phyloP scores from a whole-genome alignment of 2,888 invertebrate genomes.

The Euclidia mi region DNA sequence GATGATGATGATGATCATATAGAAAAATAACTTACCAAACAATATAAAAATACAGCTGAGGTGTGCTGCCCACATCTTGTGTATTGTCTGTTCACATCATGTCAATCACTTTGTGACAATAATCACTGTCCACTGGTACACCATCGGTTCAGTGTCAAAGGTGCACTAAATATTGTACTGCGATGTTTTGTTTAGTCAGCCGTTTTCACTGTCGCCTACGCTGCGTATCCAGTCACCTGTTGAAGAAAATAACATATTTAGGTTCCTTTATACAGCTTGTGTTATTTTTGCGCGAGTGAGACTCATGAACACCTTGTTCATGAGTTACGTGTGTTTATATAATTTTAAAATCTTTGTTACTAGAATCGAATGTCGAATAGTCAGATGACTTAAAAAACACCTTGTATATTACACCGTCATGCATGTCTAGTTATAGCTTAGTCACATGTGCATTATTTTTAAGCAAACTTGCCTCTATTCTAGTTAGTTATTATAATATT shows the following conservation, averaged over 20 bases:
- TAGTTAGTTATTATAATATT: neutral
- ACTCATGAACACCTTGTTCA: too few species aligned
- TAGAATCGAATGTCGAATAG: too few species aligned
- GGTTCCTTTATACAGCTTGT: neutral
- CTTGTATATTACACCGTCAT: too few species aligned
- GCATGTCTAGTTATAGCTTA: too few species aligned
- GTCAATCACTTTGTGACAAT: slow-evolving; percentile 45
- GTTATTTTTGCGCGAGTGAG: too few species aligned
- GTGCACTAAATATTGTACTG: slow-evolving; percentile 39
- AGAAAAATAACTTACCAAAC: slow-evolving; percentile 76
- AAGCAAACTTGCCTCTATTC: too few species aligned
- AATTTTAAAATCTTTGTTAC: too few species aligned
- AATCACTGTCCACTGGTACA: slow-evolving; percentile 64
- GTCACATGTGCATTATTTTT: too few species aligned
- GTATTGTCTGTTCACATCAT: slow-evolving; percentile 78
- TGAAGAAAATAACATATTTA: slow-evolving; percentile 8
- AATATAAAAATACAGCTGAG: slow-evolving; percentile 85
- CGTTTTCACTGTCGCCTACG: neutral
- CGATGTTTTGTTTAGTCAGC: neutral
- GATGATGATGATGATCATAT: too few species aligned
- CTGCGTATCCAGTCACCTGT: slow-evolving; percentile 45
- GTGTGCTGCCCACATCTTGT: slow-evolving; percentile 85
- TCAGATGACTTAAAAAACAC: too few species aligned
- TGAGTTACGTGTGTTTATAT: too few species aligned
- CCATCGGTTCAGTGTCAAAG: slow-evolving; percentile 23